Evolutionary conservation across 2,888 invertebrate species (phyloP), one percentile per base, ranked within the genome.

Genomic region (Phymatocera aterrima): DNA sequence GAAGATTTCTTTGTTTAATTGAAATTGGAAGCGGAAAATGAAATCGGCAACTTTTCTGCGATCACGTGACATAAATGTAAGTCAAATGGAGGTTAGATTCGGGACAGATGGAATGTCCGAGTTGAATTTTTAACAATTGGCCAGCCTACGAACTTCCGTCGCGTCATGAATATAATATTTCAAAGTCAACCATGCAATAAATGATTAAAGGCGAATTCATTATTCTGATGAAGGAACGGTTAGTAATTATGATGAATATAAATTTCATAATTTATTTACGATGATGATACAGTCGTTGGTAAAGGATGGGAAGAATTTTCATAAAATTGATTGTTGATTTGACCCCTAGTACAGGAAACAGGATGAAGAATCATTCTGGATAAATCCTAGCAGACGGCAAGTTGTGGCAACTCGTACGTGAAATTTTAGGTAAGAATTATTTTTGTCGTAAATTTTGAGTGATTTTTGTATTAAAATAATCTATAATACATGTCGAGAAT

Each of bases 391-490:
- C 18, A 82, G 84, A 83, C n/a, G n/a, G n/a, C n/a, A n/a, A n/a
- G n/a, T n/a, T n/a, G n/a, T n/a, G n/a, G 84, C 85, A 82, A 80
- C 81, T 85, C 85, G 84, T 84, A 84, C 84, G 83, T 83, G 85
- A 31, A 74, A 46, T 12, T 86, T 88, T 87, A 87, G 87, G 87
- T 87, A 84, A 87, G 82, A 81, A 83, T 79, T 81, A n/a, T n/a
- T 79, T 82, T 81, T 82, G 61, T 57, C 78, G 77, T 79, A 77
- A 79, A 51, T 64, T 72, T 80, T 6, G 3, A 5, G 18, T 21
- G 2, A 37, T 64, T 21, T 21, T 21, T 15, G 31, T 34, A 6
- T 6, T 34, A 21, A 21, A 64, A 64, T 64, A 18, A 37, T 34
- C 15, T 24, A 64, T 18, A 2, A 34, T 34, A 40, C 24, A 3